Percentiles rank a stretch among this genome's conserved stretches.
Conservation (phyloP, 2,888 invertebrate genomes). For the Chorisops tibialis region DNA sequence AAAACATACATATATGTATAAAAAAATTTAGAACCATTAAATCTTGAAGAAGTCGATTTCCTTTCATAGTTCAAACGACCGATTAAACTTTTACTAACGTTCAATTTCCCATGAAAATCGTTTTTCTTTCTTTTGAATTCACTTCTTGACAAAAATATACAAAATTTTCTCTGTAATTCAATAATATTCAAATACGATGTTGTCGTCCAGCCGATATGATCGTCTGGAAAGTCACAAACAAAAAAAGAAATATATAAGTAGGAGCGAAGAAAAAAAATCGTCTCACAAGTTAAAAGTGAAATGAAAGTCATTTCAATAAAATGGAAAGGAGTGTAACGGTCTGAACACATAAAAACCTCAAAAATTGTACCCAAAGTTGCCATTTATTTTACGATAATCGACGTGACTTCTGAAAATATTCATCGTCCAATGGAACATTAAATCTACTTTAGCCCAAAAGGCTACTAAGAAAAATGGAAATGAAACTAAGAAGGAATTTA, state of each 20-base stretch:
- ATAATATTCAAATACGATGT: background rate
- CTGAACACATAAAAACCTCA: background rate
- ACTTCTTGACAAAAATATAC: background rate
- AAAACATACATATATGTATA: too few species aligned
- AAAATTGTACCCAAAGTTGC: constrained; percentile 4
- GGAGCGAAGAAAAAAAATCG: background rate
- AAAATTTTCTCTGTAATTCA: background rate
- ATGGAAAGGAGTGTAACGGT: background rate
- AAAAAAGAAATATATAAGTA: background rate
- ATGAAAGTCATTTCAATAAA: constrained; percentile 9
- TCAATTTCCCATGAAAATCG: constrained; percentile 5
- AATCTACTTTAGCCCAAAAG: background rate
- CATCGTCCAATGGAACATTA: background rate
- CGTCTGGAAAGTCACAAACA: constrained; percentile 10
- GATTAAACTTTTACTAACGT: background rate
- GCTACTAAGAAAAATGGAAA: too few species aligned
- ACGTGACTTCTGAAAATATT: constrained; percentile 11
- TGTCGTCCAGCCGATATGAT: constrained; percentile 5
- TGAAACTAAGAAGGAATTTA: too few species aligned
- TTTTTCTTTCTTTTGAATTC: background rate
- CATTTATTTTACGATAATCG: constrained; percentile 18
- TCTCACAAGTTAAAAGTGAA: constrained; percentile 5
- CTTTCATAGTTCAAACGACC: background rate
- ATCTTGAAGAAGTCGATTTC: too few species aligned
- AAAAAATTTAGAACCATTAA: too few species aligned